phyloP scores from a whole-genome alignment of 2,888 invertebrate species.

The Cheilosia variabilis region DNA sequence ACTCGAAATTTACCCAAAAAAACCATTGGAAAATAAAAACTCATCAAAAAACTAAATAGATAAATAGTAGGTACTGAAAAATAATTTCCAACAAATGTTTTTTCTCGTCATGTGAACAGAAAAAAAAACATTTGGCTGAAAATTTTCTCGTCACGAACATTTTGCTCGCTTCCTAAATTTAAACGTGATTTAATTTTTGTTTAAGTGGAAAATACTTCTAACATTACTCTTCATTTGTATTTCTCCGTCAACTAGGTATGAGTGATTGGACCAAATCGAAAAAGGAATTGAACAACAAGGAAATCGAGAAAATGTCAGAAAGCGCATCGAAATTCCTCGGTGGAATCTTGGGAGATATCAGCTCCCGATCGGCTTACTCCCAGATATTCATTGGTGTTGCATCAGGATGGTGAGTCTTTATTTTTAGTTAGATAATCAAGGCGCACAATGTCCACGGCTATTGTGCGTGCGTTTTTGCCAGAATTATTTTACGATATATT shows the following conservation, averaged over 20 bases:
- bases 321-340: conserved; percentile 90
- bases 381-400: conserved; percentile 94
- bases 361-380: conserved; percentile 93
- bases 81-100: not conserved
- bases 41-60: not conserved
- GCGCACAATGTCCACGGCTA: not conserved
- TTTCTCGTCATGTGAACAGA: conserved; percentile 26
- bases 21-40: not conserved
- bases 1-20: not conserved
- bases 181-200: conserved; percentile 17
- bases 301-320: conserved; percentile 86
- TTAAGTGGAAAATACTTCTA: not conserved
- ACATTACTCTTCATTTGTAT: not conserved
- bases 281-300: conserved; percentile 82
- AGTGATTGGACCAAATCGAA: conserved; percentile 77
- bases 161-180: conserved; percentile 16
- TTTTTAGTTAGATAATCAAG: conserved; percentile 49
- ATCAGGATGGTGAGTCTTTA: conserved; percentile 91
- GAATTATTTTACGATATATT: not conserved
- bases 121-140: conserved; percentile 23
- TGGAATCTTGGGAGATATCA: conserved; percentile 91
- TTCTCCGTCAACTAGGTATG: conserved; percentile 62
- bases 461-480: not conserved
- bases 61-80: conserved; percentile 33
- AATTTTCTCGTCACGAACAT: conserved; percentile 3